Evolutionary conservation across 2,113 vertebrate genomes (phyloP).

Genomic region (Callospermophilus lateralis): DNA sequence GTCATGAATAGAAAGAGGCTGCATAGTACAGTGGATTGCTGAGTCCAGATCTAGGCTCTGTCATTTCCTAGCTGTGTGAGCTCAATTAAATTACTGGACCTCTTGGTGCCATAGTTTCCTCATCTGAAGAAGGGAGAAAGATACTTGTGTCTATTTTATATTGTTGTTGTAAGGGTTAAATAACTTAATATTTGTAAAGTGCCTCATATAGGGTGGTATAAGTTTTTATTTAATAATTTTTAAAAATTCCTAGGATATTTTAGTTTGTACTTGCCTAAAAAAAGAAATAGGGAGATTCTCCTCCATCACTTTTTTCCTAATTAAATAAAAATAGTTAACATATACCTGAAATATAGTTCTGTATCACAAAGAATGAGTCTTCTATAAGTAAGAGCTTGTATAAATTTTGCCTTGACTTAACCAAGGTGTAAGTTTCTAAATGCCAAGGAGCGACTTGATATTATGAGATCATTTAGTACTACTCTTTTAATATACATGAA

Average conservation of each 20-base stretch:
- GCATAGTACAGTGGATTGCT: neutral
- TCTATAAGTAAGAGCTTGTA: neutral
- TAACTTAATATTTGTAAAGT: constrained; percentile 54
- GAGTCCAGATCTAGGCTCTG: neutral
- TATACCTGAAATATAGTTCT: constrained; percentile 13
- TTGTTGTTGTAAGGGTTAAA: constrained; percentile 18
- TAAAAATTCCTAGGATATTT: neutral
- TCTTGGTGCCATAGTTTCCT: neutral
- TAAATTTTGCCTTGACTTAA: neutral
- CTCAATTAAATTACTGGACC: neutral
- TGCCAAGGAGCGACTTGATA: neutral
- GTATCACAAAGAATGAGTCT: neutral
- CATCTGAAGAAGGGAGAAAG: neutral
- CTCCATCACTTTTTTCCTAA: neutral
- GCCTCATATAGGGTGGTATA: neutral
- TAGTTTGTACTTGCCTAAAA: neutral
- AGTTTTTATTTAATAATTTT: constrained; percentile 42
- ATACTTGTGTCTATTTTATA: neutral
- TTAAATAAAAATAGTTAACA: constrained; percentile 35
- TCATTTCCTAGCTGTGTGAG: neutral
- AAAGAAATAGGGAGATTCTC: neutral
- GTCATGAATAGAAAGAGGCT: neutral
- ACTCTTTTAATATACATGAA: neutral
- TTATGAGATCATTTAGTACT: neutral
- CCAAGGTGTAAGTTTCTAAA: neutral